Base-by-base conservation (phyloP, 2,888 invertebrate species). In the Cepaea hortensis region DNA sequence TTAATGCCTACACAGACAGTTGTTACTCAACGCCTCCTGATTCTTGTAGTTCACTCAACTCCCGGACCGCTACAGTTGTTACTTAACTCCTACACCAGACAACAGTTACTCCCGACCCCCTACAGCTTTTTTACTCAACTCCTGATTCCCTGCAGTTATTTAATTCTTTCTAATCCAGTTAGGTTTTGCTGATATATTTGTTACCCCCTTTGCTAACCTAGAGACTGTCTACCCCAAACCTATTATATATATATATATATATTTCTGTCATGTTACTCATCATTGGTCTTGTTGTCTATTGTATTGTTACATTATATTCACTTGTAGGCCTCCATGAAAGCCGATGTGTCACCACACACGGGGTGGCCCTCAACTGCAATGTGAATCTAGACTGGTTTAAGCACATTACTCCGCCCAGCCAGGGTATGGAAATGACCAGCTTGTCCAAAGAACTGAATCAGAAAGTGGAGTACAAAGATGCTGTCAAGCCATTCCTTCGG, bases 341-440 rank as follows among this genome's bases (percentile, higher is more conserved):
- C 50, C 96, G 93, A 15, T 97, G 97, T 93, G 96, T 99, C 20
- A 99, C 99, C 0, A 97, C 97, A 0, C 99, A 99, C 95, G 99
- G 99, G 0, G 95, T 99, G 85, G 97, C 98, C 0, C 93, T 99
- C 3, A 99, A 99, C 95, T 99, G 99, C 94, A 96, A 97, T 93
- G 97, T 96, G 18, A 97, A 99, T 95, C 95, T 99, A 46, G 95
- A 95, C 6, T 99, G 99, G 99, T 99, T 98, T 93, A 95, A 97
- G 11, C 97, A 99, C 92, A 99, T 99, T 91, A 96, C 98, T 23
- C 99, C 99, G 0, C 99, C 99, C 95, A 99, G 99, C 0, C 96
- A 99, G 90, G 95, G 94, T n/a, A 98, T 98, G 94, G 91, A 89
- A 65, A 98, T 98, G 0, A 99, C 99, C 0, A 98, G 98, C 13